These are phyloP conservation scores for Lethrus apterus DNA, from an alignment of 1,140 invertebrate species.

Conservation along the genomic window DNA sequence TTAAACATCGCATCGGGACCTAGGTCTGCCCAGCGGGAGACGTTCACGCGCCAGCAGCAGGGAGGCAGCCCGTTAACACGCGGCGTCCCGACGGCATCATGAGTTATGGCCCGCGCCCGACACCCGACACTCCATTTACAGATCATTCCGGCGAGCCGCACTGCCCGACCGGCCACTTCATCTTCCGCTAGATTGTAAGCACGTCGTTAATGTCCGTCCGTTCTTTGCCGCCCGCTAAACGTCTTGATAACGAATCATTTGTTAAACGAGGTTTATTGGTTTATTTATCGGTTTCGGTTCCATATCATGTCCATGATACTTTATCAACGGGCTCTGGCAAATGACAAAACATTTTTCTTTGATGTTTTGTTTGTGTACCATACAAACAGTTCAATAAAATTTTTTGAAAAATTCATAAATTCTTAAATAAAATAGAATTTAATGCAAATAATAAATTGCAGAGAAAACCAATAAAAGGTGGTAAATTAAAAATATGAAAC, in stretches of 20 bases:
- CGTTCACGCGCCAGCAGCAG: slow-evolving; percentile 20
- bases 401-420: too few species aligned
- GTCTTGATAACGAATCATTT: slow-evolving; percentile 37
- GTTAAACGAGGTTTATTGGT: slow-evolving; percentile 25
- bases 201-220: slow-evolving; percentile 32
- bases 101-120: slow-evolving; percentile 40
- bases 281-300: slow-evolving; percentile 16
- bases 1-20: slow-evolving; percentile 27
- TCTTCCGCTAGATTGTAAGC: slow-evolving; percentile 41
- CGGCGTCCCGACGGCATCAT: slow-evolving; percentile 38
- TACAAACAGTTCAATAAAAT: too few species aligned
- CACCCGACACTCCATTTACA: slow-evolving; percentile 50
- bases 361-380: too few species aligned
- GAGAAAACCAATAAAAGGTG: too few species aligned
- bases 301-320: too few species aligned
- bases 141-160: slow-evolving; percentile 49
- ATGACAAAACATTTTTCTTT: too few species aligned
- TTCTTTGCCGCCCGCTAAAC: slow-evolving; percentile 30
- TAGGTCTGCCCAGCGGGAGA: slow-evolving; percentile 22
- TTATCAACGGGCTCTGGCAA: too few species aligned
- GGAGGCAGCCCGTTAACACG: slow-evolving; percentile 23
- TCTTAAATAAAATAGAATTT: too few species aligned
- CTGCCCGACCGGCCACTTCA: slow-evolving; percentile 47
- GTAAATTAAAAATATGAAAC: too few species aligned
- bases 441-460: too few species aligned